phyloP scores from a whole-genome alignment of 2,888 invertebrate genomes.

The Pseudococcus viburni region DNA sequence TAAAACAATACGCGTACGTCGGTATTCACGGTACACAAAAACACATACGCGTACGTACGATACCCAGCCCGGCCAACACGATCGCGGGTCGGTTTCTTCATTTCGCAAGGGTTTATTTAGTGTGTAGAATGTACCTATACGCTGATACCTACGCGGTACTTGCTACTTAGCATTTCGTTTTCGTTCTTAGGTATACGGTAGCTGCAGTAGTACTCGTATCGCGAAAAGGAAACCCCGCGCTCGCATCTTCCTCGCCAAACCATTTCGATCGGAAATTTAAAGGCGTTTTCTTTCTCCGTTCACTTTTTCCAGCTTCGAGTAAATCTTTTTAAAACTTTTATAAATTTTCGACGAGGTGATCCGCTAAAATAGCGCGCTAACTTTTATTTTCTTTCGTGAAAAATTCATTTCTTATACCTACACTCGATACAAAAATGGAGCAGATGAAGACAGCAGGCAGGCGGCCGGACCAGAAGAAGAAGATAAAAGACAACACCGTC shows the following conservation, averaged over 20 bases:
- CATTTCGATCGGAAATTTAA: conserved; percentile 25
- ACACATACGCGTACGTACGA: background rate
- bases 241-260: background rate
- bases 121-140: background rate
- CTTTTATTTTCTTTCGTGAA: conserved; percentile 24
- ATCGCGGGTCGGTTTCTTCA: background rate
- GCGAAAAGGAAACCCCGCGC: background rate
- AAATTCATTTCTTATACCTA: conserved; percentile 16
- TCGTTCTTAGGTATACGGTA: background rate
- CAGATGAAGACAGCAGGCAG: background rate
- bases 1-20: conserved; percentile 2
- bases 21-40: background rate
- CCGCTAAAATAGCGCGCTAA: conserved; percentile 13
- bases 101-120: conserved; percentile 11
- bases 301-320: background rate
- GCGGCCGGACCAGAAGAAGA: background rate
- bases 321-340: conserved; percentile 16
- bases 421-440: background rate
- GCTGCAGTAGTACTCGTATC: background rate
- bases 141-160: too few relatives aligned
- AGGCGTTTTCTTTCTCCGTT: background rate
- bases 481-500: background rate
- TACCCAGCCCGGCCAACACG: background rate
- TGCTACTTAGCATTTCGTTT: conserved; percentile 14
- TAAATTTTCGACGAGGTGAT: conserved; percentile 25